Percentiles rank a stretch among this genome's conserved stretches.
phyloP scores from a whole-genome alignment of 2,888 invertebrate genomes.

The Herminia tarsipennalis region DNA sequence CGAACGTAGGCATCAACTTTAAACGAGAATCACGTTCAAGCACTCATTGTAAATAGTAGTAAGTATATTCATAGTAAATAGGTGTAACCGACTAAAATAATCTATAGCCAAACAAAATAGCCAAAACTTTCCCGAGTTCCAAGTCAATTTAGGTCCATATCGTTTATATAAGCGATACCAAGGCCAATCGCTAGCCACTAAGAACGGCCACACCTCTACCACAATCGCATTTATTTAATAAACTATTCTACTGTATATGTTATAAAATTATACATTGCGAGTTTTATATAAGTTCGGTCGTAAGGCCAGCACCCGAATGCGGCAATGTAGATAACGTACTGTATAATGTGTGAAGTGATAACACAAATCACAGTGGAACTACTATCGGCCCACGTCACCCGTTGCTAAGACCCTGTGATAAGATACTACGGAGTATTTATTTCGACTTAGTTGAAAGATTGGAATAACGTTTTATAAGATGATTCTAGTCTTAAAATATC shows the following conservation, averaged over 20 bases:
- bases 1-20: no score
- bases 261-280: conserved; percentile 34
- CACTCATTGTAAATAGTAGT: no score
- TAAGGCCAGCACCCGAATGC: conserved; percentile 12
- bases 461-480: conserved; percentile 18
- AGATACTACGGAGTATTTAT: conserved; percentile 56
- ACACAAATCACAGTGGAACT: conserved; percentile 55
- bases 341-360: conserved; percentile 42
- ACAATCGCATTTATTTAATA: conserved; percentile 34
- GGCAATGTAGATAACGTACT: conserved; percentile 46
- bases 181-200: conserved; percentile 61
- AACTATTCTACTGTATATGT: conserved; percentile 18
- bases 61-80: no score
- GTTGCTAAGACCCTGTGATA: conserved; percentile 61
- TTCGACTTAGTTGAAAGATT: conserved; percentile 47
- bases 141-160: conserved; percentile 59
- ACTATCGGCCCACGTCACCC: conserved; percentile 55
- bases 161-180: conserved; percentile 64
- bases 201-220: conserved; percentile 49
- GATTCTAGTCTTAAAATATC: background rate
- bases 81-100: no score
- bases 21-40: no score
- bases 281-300: conserved; percentile 14
- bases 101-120: conserved; percentile 39
- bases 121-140: conserved; percentile 52